phyloP scores from a whole-genome alignment of 2,797 vertebrate species.

The Etheostoma nigrum region DNA sequence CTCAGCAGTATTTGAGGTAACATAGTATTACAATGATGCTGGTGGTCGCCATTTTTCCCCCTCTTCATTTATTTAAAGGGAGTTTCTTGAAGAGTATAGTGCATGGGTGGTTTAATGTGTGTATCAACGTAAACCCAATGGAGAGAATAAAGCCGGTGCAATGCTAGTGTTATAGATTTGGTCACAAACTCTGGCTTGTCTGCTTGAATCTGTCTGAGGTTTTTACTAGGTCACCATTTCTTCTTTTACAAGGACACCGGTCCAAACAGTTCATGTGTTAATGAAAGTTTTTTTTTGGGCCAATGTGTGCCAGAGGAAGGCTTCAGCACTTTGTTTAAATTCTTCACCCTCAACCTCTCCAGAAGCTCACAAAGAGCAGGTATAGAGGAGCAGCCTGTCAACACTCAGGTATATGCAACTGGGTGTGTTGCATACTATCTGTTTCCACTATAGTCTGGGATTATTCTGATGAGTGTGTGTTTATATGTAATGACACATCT shows the following conservation, averaged over 20 bases:
- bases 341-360: conserved; percentile 48
- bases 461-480: conserved; percentile 30
- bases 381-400: conserved; percentile 44
- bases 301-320: conserved; percentile 52
- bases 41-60: conserved; percentile 17
- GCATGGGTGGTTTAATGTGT: conserved; percentile 42
- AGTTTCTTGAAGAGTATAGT: conserved; percentile 13
- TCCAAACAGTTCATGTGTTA: conserved; percentile 51
- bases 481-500: conserved; percentile 39
- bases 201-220: conserved; percentile 27
- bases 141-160: not conserved
- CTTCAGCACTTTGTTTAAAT: conserved; percentile 53
- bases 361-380: conserved; percentile 44
- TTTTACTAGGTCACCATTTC: conserved; percentile 56
- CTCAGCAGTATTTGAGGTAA: conserved; percentile 20
- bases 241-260: conserved; percentile 60
- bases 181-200: conserved; percentile 26
- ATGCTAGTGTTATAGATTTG: not conserved
- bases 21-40: not conserved
- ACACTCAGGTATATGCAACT: conserved; percentile 28
- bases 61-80: conserved; percentile 8
- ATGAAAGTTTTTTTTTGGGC: conserved; percentile 55
- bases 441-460: not conserved
- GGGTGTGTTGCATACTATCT: conserved; percentile 13
- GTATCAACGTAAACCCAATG: conserved; percentile 30